Conservation (phyloP, 2,113 vertebrate genomes). For the Rhinichthys klamathensis region DNA sequence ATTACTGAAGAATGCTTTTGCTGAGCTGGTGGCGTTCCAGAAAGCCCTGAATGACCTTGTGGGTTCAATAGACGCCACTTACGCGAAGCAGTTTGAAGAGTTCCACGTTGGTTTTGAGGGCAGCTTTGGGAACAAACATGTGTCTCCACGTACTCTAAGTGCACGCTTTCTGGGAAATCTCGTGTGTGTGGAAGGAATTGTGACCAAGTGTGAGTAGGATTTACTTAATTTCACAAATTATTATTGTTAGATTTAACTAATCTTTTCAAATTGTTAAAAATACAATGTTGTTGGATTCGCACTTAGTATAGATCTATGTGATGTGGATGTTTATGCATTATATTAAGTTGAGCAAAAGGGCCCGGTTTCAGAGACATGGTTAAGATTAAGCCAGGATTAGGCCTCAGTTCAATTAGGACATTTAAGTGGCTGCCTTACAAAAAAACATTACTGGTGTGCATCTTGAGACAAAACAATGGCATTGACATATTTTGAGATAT, state of each 20-base stretch:
- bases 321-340: neutral
- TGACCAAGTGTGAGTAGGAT: conserved; percentile 73
- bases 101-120: conserved; percentile 73
- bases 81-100: conserved; percentile 74
- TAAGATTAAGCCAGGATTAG: too few species aligned
- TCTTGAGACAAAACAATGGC: too few species aligned
- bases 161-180: conserved; percentile 73
- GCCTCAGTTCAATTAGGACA: too few species aligned
- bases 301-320: neutral
- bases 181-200: conserved; percentile 77
- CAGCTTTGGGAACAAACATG: conserved; percentile 70
- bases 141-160: conserved; percentile 66
- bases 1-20: conserved; percentile 73
- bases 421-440: too few species aligned
- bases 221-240: neutral
- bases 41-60: conserved; percentile 79
- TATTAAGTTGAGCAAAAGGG: too few species aligned
- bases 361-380: too few species aligned
- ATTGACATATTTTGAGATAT: too few species aligned
- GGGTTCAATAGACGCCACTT: conserved; percentile 68
- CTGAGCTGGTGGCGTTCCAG: conserved; percentile 77
- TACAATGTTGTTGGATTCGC: neutral
- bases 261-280: neutral
- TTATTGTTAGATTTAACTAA: neutral
- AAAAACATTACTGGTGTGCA: too few species aligned